Conservation (phyloP, 1,140 invertebrate species). For the Lucilia cuprina region DNA sequence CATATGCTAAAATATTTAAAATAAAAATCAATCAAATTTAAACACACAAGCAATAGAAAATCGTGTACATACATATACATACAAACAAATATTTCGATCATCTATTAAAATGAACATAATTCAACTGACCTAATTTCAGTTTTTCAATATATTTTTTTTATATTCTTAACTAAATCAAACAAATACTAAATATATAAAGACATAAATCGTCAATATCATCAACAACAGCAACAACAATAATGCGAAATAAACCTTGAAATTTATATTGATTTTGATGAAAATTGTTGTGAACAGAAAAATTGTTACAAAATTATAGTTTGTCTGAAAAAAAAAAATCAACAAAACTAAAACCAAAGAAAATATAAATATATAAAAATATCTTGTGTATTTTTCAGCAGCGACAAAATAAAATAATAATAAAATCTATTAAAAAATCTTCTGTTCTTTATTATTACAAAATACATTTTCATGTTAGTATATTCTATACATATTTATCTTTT, state of each 20-base stretch:
- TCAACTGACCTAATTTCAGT: neutral
- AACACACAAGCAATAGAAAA: neutral
- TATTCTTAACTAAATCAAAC: too few relatives aligned
- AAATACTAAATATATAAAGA: neutral
- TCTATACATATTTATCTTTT: too few relatives aligned
- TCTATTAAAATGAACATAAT: neutral
- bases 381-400: neutral
- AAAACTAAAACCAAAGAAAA: neutral
- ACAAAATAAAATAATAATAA: neutral
- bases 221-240: neutral
- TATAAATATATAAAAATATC: neutral
- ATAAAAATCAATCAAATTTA: neutral
- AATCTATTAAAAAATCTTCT: neutral
- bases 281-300: neutral
- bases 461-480: neutral
- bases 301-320: conserved; percentile 5
- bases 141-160: neutral
- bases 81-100: neutral
- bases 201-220: neutral
- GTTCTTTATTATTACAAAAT: neutral
- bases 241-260: neutral
- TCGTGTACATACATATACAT: neutral
- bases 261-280: conserved; percentile 4
- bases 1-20: neutral
- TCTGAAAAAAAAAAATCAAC: neutral